phyloP scores from a whole-genome alignment of 2,113 vertebrate genomes.

The Probosciger aterrimus region DNA sequence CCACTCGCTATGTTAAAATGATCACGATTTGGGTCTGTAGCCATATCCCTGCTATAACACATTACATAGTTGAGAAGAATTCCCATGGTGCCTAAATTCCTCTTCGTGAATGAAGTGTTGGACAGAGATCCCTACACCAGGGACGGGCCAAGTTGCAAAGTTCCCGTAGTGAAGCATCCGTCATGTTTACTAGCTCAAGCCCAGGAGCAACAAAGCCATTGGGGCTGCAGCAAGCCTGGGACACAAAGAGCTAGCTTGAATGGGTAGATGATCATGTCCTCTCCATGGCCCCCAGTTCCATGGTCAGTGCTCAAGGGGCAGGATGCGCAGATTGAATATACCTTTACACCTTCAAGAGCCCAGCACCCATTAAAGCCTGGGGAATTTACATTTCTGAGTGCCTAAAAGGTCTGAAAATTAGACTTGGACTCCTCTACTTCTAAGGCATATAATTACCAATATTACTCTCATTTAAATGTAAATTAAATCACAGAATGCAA shows the following conservation, averaged over 20 bases:
- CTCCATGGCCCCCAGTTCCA: accelerated
- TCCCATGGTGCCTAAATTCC: not conserved
- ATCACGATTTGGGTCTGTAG: not conserved
- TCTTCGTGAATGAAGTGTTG: not conserved
- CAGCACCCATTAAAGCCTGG: not conserved
- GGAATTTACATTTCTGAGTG: not conserved
- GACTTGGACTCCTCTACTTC: not conserved
- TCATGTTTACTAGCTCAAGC: not conserved
- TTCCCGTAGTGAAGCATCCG: not conserved
- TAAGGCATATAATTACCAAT: not conserved
- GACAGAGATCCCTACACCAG: not conserved
- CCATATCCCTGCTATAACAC: not conserved
- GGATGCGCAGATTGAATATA: not conserved
- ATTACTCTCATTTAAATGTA: not conserved
- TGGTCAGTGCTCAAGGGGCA: not conserved
- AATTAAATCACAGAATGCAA: not conserved
- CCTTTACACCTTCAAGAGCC: not conserved
- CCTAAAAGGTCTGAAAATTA: not conserved
- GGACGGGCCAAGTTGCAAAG: not conserved
- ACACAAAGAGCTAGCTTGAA: not conserved
- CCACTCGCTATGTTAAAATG: not conserved
- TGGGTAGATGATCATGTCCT: not conserved
- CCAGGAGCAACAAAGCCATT: not conserved
- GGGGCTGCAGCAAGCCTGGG: not conserved
- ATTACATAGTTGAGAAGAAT: not conserved